phyloP scores from a whole-genome alignment of 2,888 invertebrate species.

The Ennomos erosarius region DNA sequence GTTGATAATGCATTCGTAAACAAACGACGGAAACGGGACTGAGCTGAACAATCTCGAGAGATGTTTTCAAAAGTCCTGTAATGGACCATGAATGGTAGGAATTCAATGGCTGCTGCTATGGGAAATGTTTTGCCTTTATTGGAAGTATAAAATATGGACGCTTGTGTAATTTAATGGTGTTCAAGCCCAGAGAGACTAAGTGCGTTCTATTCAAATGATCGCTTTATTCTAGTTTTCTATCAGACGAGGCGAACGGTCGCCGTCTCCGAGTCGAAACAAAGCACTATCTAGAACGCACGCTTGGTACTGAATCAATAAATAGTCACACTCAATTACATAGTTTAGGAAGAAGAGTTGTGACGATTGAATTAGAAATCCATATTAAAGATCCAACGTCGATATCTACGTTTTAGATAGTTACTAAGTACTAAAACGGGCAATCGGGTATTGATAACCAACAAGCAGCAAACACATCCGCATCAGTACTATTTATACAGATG shows the following conservation, averaged over 20 bases:
- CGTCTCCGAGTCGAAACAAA: neutral
- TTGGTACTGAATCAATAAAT: too few relatives aligned
- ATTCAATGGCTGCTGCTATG: slow-evolving; percentile 31
- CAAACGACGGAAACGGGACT: slow-evolving; percentile 39
- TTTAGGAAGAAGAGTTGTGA: too few relatives aligned
- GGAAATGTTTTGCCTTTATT: slow-evolving; percentile 20
- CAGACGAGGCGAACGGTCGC: neutral
- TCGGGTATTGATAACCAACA: too few relatives aligned
- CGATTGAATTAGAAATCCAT: too few relatives aligned
- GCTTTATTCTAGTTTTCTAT: slow-evolving; percentile 13
- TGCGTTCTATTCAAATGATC: slow-evolving; percentile 12
- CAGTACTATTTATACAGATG: too few relatives aligned
- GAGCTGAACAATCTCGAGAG: slow-evolving; percentile 31
- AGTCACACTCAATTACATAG: too few relatives aligned
- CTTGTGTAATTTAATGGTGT: slow-evolving; percentile 7
- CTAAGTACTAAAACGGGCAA: too few relatives aligned
- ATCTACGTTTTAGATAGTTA: too few relatives aligned
- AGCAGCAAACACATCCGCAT: too few relatives aligned
- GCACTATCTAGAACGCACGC: neutral
- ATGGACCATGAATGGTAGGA: slow-evolving; percentile 36
- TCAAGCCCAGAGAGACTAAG: slow-evolving; percentile 7
- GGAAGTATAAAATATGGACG: slow-evolving; percentile 24
- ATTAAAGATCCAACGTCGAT: too few relatives aligned
- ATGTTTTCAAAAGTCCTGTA: slow-evolving; percentile 40
- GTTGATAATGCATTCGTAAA: slow-evolving; percentile 43